Base-by-base conservation (phyloP, 2,888 invertebrate species). In the Crossocerus cetratus region DNA sequence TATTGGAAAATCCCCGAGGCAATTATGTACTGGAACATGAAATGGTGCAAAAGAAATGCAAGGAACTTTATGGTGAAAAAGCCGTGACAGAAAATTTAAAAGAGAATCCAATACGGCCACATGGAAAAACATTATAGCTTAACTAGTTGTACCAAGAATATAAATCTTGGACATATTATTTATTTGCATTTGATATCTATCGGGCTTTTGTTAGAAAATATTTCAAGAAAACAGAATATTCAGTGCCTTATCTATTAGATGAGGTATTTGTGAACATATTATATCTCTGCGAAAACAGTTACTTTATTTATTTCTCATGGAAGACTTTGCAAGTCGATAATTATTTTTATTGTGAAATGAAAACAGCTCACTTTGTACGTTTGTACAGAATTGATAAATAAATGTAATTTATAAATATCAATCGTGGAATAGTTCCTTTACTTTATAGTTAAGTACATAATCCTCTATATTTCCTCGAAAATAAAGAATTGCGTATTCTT, bases 1-100 rank as follows among this genome's bases (percentile, higher is more conserved):
- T 95, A 69, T 84, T 94, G 74, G 95, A 95, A 90, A 95, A 95
- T 90, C 95, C 95, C 0, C 80, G 89, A 58, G 94, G 93, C 2
- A 82, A 84, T 54, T 83, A 80, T 55, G 22, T 32, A 23, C 56
- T 86, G 14, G 66, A 77, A 59, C 21, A 63, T 13, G 63, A 65
- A 21, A 61, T 59, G 22, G 65, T 88, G 23, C 71, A 74, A 14
- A 55, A 68, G 22, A 74, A 65, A 66, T 55, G 87, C 43, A 20
- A 32, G 14, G 43, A n/a, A 42, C 59, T 74, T 16, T 76, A 78
- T 59, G 53, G 21, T 4, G 68, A 80, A 20, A 3, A 65, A 4
- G 65, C 45, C 4, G 18, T 77, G 3, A 69, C 66, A 8, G 55
- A 73, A 53, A 3, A 56, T 42, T 66, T 74, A 57, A 69, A 78